These are phyloP conservation scores for Liparis tanakae DNA, from an alignment of 2,797 vertebrate genomes.

Conservation along the genomic window DNA sequence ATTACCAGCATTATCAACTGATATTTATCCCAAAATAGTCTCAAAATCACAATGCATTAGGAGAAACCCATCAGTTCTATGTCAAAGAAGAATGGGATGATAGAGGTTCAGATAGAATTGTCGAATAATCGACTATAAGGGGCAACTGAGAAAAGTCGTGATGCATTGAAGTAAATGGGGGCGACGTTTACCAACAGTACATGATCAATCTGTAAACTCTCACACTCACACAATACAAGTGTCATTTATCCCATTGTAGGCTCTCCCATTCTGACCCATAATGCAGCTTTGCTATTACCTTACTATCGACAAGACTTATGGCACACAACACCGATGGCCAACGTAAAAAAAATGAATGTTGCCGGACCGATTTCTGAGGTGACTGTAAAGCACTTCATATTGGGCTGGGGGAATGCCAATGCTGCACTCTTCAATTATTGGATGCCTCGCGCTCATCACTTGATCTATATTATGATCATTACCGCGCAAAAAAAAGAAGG, in stretches of 20 bases:
- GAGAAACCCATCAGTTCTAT: background rate
- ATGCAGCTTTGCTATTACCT: too few relatives aligned
- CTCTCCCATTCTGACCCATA: too few relatives aligned
- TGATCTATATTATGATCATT: conserved; percentile 60
- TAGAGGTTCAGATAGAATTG: too few relatives aligned
- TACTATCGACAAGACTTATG: too few relatives aligned
- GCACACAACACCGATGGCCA: background rate
- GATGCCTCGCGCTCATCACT: conserved; percentile 33
- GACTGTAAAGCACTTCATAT: background rate
- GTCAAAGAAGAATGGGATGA: too few relatives aligned
- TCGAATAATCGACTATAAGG: too few relatives aligned
- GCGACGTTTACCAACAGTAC: too few relatives aligned
- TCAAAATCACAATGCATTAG: background rate
- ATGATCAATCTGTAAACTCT: too few relatives aligned
- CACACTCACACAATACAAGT: too few relatives aligned
- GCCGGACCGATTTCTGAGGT: background rate
- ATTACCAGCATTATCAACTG: background rate
- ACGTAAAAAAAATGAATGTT: background rate
- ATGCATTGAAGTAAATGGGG: too few relatives aligned
- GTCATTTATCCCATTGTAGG: too few relatives aligned
- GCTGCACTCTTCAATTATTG: conserved; percentile 40
- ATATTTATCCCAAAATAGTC: background rate
- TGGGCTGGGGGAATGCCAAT: conserved; percentile 5
- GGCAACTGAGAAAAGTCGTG: too few relatives aligned
- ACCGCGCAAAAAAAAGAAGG: conserved; percentile 43